phyloP scores from a whole-genome alignment of 2,113 vertebrate genomes.

The Callospermophilus lateralis region DNA sequence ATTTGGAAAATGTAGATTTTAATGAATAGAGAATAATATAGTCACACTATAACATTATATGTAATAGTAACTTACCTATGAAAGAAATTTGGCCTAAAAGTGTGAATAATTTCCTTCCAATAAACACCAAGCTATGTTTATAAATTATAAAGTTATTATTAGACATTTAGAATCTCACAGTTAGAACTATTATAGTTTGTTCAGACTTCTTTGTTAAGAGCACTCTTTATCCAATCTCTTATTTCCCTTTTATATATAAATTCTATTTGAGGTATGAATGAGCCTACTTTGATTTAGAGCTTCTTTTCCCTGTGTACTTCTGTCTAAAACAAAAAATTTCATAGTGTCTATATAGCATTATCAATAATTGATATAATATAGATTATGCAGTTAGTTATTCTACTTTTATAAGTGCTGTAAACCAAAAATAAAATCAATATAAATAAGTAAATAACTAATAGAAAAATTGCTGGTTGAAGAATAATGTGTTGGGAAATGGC shows the following conservation, averaged over 20 bases:
- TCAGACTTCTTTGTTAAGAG: background rate
- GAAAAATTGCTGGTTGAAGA: conserved; percentile 6
- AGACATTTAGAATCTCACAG: background rate
- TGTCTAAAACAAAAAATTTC: conserved; percentile 34
- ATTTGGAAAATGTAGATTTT: background rate
- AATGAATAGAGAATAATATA: background rate
- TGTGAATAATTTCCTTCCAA: background rate
- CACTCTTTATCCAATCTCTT: background rate
- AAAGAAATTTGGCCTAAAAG: background rate
- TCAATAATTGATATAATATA: conserved; percentile 77
- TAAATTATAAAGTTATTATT: background rate
- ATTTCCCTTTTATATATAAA: conserved; percentile 14
- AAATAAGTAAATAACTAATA: conserved; percentile 70
- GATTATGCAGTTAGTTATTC: conserved; percentile 56
- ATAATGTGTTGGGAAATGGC: background rate
- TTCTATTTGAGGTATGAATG: background rate
- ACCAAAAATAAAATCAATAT: conserved; percentile 49
- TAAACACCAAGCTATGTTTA: background rate
- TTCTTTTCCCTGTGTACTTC: background rate
- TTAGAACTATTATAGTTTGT: background rate
- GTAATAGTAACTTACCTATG: background rate
- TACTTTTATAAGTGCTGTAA: conserved; percentile 60
- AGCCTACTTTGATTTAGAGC: conserved; percentile 14
- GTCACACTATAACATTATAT: background rate
- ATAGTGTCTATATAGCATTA: background rate